A percentile compares a stretch with the other conserved stretches of the same genome.
These are phyloP conservation scores for Actias luna DNA, from an alignment of 2,888 invertebrate genomes.

Conservation along the genomic window DNA sequence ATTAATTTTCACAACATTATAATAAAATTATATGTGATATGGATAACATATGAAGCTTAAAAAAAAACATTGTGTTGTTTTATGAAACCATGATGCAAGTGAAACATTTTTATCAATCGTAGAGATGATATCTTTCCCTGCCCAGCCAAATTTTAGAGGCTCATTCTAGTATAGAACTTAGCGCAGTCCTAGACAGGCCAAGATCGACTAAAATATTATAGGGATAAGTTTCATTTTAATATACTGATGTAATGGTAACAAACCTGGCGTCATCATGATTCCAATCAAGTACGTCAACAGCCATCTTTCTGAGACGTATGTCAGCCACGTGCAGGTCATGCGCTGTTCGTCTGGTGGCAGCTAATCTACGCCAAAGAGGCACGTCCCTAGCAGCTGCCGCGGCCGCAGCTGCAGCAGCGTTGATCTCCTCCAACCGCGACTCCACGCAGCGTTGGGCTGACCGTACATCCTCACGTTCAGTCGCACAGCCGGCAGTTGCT, in stretches of 20 bases:
- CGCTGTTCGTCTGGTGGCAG: slow-evolving; percentile 88
- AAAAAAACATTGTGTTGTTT: no score
- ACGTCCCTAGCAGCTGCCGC: slow-evolving; percentile 93
- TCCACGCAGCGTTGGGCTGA: slow-evolving; percentile 96
- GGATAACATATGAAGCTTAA: no score
- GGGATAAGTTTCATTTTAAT: neutral
- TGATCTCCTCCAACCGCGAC: slow-evolving; percentile 95
- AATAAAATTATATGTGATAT: no score
- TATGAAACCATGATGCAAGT: no score
- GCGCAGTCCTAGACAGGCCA: no score
- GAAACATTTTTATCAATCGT: no score
- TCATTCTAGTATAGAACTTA: no score
- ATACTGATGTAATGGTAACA: neutral
- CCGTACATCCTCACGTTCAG: slow-evolving; percentile 90
- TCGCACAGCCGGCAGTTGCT: slow-evolving; percentile 92
- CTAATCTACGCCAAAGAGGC: slow-evolving; percentile 94
- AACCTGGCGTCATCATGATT: slow-evolving; percentile 93
- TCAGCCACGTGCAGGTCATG: slow-evolving; percentile 94
- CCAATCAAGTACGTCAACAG: slow-evolving; percentile 96
- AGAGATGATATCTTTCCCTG: no score
- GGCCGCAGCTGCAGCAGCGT: slow-evolving; percentile 94
- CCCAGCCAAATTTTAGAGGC: no score
- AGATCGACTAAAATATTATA: no score
- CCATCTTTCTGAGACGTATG: slow-evolving; percentile 95
- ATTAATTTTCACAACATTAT: no score